phyloP scores from a whole-genome alignment of 2,797 vertebrate genomes.

The Enteromius anoplus region DNA sequence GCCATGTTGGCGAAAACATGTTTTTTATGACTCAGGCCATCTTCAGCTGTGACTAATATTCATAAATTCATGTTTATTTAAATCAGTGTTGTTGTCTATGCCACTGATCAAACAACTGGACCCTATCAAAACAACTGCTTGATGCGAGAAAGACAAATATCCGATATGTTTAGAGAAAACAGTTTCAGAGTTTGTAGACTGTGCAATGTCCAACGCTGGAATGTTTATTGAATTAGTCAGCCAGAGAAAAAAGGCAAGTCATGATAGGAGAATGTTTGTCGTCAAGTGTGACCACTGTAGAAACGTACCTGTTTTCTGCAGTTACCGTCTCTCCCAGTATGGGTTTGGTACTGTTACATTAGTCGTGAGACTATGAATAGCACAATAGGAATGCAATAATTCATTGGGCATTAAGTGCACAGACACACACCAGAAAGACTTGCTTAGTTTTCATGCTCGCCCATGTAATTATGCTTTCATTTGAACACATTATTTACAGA shows the following conservation, averaged over 20 bases:
- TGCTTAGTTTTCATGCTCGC: conserved; percentile 28
- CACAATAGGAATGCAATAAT: conserved; percentile 57
- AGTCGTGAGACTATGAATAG: conserved; percentile 49
- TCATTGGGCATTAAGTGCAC: conserved; percentile 45
- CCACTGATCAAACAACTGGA: conserved; percentile 8
- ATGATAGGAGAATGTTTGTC: conserved; percentile 41
- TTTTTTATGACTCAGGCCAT: conserved; percentile 7
- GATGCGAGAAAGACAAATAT: conserved; percentile 35
- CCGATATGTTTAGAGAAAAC: conserved; percentile 33
- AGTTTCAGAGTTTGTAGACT: conserved; percentile 35
- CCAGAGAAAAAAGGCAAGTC: conserved; percentile 38
- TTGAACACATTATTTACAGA: conserved; percentile 2
- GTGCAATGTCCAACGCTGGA: conserved; percentile 53
- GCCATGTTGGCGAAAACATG: neutral
- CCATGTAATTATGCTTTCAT: conserved; percentile 39
- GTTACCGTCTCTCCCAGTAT: conserved; percentile 46
- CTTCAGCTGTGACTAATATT: conserved; percentile 34
- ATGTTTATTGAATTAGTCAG: conserved; percentile 60
- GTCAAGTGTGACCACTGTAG: conserved; percentile 42
- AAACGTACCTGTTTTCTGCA: conserved; percentile 32
- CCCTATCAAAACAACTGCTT: conserved; percentile 34
- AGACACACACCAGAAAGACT: conserved; percentile 43
- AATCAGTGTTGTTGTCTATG: conserved; percentile 24
- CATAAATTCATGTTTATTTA: conserved; percentile 19
- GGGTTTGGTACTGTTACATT: conserved; percentile 48